phyloP scores from a whole-genome alignment of 2,888 invertebrate species.

The Boloria euphrosyne region DNA sequence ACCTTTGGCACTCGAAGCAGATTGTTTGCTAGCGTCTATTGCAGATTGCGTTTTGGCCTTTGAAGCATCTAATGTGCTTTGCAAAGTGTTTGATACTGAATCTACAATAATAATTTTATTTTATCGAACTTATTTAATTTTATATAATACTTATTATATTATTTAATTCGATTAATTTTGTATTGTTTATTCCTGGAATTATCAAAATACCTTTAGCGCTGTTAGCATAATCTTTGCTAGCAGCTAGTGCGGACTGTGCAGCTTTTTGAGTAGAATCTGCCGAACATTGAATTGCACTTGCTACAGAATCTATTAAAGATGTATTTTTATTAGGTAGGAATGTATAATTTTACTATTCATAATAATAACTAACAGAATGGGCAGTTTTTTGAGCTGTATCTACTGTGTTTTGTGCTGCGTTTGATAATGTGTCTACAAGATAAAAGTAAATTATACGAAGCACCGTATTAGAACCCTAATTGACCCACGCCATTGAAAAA shows the following conservation, averaged over 20 bases:
- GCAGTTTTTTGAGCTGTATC: constrained; percentile 53
- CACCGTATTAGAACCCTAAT: background rate
- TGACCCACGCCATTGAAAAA: background rate
- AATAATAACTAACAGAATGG: too few relatives aligned
- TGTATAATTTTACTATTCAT: too few relatives aligned
- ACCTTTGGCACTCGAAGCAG: constrained; percentile 57
- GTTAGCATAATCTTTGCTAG: constrained; percentile 54
- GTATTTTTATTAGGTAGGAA: too few relatives aligned
- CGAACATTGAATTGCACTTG: constrained; percentile 49
- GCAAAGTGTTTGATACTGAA: constrained; percentile 57
- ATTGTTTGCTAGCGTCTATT: constrained; percentile 57
- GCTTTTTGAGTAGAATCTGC: constrained; percentile 57
- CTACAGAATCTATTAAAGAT: too few relatives aligned
- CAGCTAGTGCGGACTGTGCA: constrained; percentile 55
- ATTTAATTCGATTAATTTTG: too few relatives aligned
- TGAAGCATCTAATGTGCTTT: constrained; percentile 56
- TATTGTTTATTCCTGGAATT: too few relatives aligned
- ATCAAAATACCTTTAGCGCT: constrained; percentile 53
- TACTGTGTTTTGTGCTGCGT: constrained; percentile 39
- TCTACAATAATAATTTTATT: constrained; percentile 49
- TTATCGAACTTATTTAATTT: too few relatives aligned
- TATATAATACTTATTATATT: too few relatives aligned
- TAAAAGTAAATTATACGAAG: constrained; percentile 21
- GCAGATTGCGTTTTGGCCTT: constrained; percentile 54
- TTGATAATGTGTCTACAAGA: constrained; percentile 49